Conservation (phyloP, 2,797 vertebrate species). For the Spinus pinus region DNA sequence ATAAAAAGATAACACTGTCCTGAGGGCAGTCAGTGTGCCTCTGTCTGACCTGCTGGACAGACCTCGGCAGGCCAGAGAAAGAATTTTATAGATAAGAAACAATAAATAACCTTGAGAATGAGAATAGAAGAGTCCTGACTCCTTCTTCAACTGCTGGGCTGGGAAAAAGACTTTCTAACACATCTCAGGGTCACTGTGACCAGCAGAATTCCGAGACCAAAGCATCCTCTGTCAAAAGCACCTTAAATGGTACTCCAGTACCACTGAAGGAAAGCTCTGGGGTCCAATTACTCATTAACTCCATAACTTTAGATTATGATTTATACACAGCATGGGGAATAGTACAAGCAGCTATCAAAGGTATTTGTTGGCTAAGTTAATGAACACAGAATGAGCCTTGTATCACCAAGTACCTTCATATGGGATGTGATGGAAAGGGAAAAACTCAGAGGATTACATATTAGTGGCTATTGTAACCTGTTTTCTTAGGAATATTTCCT, state of each 20-base stretch:
- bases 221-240: not conserved
- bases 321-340: not conserved
- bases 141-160: fast-evolving
- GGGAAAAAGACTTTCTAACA: not conserved
- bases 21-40: too few relatives aligned
- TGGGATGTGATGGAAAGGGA: not conserved
- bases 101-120: not conserved
- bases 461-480: not conserved
- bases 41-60: not conserved
- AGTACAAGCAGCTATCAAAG: not conserved
- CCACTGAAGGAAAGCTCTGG: not conserved
- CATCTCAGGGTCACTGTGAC: not conserved
- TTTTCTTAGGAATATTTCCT: not conserved
- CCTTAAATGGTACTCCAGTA: not conserved
- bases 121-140: not conserved
- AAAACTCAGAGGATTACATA: not conserved
- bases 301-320: not conserved
- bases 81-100: not conserved
- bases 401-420: not conserved
- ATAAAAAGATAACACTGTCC: too few relatives aligned
- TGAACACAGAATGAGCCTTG: not conserved
- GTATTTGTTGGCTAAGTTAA: not conserved
- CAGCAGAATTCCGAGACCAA: not conserved
- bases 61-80: not conserved
- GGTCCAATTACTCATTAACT: not conserved